phyloP scores from a whole-genome alignment of 2,113 vertebrate genomes.

The Scartelaos histophorus region DNA sequence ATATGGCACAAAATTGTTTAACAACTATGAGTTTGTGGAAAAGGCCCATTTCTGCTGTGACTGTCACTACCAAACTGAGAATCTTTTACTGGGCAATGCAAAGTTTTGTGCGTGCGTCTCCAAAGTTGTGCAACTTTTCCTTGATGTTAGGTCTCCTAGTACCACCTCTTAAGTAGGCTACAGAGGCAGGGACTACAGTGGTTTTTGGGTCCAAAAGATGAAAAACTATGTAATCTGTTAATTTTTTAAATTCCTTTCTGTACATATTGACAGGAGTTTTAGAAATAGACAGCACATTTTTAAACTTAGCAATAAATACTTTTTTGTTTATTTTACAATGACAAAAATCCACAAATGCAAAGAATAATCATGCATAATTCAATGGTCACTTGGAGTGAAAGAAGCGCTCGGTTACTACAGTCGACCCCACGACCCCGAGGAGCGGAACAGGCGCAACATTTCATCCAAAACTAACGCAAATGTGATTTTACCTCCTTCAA shows the following conservation, averaged over 20 bases:
- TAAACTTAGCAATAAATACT: too few relatives aligned
- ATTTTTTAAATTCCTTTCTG: too few relatives aligned
- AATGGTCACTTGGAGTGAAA: neutral
- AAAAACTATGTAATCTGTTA: too few relatives aligned
- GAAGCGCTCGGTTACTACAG: neutral
- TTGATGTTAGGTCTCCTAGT: neutral
- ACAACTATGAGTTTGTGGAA: too few relatives aligned
- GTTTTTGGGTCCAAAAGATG: too few relatives aligned
- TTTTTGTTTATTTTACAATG: too few relatives aligned
- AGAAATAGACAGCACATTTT: neutral
- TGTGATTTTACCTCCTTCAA: constrained; percentile 85
- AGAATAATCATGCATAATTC: neutral
- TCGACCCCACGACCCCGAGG: neutral
- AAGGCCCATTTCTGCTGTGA: neutral
- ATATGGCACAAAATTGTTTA: too few relatives aligned
- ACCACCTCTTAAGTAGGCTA: too few relatives aligned
- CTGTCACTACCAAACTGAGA: neutral
- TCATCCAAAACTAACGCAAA: neutral
- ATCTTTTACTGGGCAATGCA: neutral
- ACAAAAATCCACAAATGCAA: neutral
- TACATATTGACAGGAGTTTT: too few relatives aligned
- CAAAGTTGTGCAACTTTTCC: neutral
- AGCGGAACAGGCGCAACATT: neutral
- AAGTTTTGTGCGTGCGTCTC: neutral
- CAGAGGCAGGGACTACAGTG: too few relatives aligned